Evolutionary conservation across 2,113 vertebrate genomes (phyloP).

Genomic region (Ondatra zibethicus): DNA sequence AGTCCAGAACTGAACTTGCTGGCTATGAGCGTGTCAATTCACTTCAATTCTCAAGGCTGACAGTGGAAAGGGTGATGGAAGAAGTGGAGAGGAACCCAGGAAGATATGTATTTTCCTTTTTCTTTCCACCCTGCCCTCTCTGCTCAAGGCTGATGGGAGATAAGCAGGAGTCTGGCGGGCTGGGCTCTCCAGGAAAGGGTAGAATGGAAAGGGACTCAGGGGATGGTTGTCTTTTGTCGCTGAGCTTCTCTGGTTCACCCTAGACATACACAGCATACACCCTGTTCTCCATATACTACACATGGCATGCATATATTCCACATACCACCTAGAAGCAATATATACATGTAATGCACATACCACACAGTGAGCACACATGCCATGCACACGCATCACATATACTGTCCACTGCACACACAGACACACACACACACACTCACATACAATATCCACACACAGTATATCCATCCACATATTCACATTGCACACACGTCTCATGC

Average conservation of each 20-base stretch:
- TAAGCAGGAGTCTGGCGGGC: neutral
- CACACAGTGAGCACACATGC: neutral
- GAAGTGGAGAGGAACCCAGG: neutral
- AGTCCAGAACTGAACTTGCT: neutral
- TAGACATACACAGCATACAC: neutral
- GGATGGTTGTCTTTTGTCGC: neutral
- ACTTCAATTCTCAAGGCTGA: neutral
- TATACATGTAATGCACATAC: neutral
- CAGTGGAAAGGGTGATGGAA: neutral
- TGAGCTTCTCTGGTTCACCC: neutral
- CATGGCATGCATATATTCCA: neutral
- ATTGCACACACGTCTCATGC: too few species aligned
- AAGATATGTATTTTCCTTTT: neutral
- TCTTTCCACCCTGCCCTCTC: neutral
- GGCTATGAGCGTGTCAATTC: neutral
- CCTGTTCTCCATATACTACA: neutral
- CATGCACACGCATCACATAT: neutral
- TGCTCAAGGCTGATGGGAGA: neutral
- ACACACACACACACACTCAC: neutral
- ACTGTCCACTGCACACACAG: neutral
- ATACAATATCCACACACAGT: neutral
- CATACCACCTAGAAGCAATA: too few species aligned
- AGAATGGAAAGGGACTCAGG: too few species aligned
- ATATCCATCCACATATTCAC: too few species aligned
- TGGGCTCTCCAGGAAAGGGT: fast-evolving